These are phyloP conservation scores for Diogma glabrata DNA, from an alignment of 2,888 invertebrate genomes.

Conservation along the genomic window DNA sequence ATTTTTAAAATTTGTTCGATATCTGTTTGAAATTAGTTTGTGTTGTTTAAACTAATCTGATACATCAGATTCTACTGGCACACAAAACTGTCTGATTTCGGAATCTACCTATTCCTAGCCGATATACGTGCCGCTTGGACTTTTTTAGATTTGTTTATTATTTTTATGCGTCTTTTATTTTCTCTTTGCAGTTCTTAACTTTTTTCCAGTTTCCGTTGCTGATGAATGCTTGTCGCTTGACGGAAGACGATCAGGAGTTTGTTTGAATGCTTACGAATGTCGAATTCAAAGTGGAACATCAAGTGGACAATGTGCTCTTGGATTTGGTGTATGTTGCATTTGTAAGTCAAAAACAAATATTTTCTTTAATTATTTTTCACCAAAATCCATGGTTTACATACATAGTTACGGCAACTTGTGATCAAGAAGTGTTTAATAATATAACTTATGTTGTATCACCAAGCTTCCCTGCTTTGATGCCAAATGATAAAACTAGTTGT, in stretches of 20 bases:
- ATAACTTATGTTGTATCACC: conserved; percentile 75
- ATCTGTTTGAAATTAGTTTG: no score
- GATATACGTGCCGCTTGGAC: no score
- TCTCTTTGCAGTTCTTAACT: conserved; percentile 54
- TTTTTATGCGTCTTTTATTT: no score
- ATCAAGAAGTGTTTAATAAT: conserved; percentile 59
- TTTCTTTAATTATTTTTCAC: background rate
- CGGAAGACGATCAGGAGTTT: conserved; percentile 58
- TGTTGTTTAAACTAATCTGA: no score
- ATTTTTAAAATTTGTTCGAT: no score
- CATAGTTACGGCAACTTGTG: conserved; percentile 65
- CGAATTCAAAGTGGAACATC: conserved; percentile 56
- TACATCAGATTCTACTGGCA: no score
- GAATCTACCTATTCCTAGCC: no score
- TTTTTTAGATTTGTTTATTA: no score
- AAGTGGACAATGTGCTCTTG: conserved; percentile 67
- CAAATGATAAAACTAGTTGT: conserved; percentile 51
- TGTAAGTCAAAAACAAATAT: conserved; percentile 47
- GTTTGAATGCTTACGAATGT: conserved; percentile 77
- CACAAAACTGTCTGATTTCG: no score
- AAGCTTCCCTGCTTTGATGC: conserved; percentile 65
- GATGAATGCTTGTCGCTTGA: conserved; percentile 64
- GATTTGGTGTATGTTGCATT: conserved; percentile 76
- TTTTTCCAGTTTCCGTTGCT: conserved; percentile 73
- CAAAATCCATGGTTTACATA: background rate